A percentile compares a stretch with the other conserved stretches of the same genome.
phyloP scores from a whole-genome alignment of 1,140 invertebrate species.

The Chironomus tepperi region DNA sequence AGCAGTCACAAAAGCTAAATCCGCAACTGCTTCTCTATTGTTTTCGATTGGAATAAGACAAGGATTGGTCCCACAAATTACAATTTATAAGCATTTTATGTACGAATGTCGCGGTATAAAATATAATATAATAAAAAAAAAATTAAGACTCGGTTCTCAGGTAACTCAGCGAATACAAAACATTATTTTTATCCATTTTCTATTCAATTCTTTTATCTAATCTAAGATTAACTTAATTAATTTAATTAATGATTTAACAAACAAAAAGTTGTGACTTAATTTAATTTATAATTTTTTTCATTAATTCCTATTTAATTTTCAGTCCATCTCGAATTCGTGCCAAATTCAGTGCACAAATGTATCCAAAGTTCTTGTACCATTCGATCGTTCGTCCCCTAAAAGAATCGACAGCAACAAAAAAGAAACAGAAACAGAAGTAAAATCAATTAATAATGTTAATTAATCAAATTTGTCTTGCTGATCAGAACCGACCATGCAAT shows the following conservation, averaged over 20 bases:
- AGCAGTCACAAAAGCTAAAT: neutral
- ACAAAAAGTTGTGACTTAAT: neutral
- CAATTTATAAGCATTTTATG: neutral
- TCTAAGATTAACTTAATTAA: neutral
- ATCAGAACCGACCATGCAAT: no score
- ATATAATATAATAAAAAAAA: neutral
- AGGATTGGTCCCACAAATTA: neutral
- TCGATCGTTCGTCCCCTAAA: neutral
- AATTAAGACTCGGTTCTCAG: neutral
- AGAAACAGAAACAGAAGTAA: neutral
- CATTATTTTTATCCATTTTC: neutral
- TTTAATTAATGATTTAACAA: neutral
- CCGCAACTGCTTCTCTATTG: no score
- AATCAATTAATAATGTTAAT: no score
- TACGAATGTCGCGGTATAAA: neutral
- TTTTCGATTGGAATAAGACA: neutral
- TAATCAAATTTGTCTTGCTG: no score
- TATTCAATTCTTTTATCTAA: neutral
- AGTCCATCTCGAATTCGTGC: slow-evolving; percentile 19
- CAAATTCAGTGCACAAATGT: slow-evolving; percentile 7
- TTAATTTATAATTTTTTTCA: neutral
- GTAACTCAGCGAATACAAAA: slow-evolving; percentile 17
- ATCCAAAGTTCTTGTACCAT: slow-evolving; percentile 9
- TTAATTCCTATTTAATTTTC: neutral
- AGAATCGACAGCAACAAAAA: slow-evolving; percentile 16